Conservation (phyloP, 2,113 vertebrate species). For the Camelus dromedarius region DNA sequence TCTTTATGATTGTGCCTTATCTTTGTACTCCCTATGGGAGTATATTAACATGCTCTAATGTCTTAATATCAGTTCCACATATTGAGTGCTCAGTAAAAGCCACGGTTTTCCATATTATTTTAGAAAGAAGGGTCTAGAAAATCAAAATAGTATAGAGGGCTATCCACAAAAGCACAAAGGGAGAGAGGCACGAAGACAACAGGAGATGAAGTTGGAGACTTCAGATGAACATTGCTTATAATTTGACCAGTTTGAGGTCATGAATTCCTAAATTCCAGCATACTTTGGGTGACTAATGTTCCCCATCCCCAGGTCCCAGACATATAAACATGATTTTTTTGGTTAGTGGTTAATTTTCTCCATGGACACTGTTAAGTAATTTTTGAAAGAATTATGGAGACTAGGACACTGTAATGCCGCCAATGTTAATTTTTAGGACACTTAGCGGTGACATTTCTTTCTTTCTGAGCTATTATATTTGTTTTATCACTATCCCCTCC, state of each 20-base stretch:
- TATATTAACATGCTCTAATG: background rate
- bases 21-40: background rate
- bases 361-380: background rate
- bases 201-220: background rate
- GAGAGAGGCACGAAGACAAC: background rate
- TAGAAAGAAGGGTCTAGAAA: background rate
- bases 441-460: background rate
- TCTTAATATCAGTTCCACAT: background rate
- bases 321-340: background rate
- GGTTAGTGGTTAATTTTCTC: conserved; percentile 9
- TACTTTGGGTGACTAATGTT: background rate
- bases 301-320: background rate
- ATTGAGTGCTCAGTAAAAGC: background rate
- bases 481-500: background rate
- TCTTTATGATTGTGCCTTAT: background rate
- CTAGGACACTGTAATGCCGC: background rate
- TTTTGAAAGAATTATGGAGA: background rate
- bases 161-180: background rate
- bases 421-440: background rate
- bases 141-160: background rate
- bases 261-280: conserved; percentile 34
- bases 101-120: background rate
- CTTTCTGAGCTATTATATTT: background rate
- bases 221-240: conserved; percentile 17
- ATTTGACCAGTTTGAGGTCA: conserved; percentile 9